phyloP scores from a whole-genome alignment of 2,888 invertebrate species.

The Hirtodrosophila trivittata region DNA sequence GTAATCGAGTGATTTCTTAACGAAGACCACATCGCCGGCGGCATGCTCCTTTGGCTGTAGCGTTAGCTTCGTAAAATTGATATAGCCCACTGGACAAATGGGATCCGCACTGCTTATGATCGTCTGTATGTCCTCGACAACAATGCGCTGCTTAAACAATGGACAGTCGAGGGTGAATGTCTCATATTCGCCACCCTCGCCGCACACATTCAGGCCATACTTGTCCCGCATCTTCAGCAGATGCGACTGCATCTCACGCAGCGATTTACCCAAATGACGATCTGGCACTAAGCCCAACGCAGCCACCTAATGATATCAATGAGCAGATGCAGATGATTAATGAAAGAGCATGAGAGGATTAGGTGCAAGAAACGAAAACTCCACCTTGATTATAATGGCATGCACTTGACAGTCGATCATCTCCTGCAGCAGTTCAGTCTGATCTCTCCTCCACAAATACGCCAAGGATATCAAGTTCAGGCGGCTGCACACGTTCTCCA shows the following conservation, averaged over 20 bases:
- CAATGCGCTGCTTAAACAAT: conserved; percentile 94
- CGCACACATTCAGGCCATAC: conserved; percentile 97
- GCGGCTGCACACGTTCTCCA: conserved; percentile 98
- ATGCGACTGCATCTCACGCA: conserved; percentile 94
- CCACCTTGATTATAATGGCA: conserved; percentile 99
- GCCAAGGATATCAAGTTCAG: conserved; percentile 94
- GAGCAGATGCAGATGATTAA: no score
- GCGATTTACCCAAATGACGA: conserved; percentile 93
- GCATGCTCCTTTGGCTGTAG: conserved; percentile 87
- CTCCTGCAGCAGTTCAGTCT: conserved; percentile 96
- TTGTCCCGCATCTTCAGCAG: conserved; percentile 95
- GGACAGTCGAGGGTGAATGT: conserved; percentile 99
- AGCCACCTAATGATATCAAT: conserved; percentile 89
- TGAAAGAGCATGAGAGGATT: no score
- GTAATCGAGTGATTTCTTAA: conserved; percentile 87
- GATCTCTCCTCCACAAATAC: conserved; percentile 98
- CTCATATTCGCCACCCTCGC: conserved; percentile 99
- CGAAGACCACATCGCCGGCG: conserved; percentile 82
- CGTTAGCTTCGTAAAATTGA: conserved; percentile 93
- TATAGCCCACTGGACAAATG: conserved; percentile 96
- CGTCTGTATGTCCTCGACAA: conserved; percentile 93
- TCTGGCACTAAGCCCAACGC: conserved; percentile 94
- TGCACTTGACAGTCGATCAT: conserved; percentile 97
- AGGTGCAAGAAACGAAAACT: no score
- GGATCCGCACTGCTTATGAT: conserved; percentile 96